Evolutionary conservation across 2,888 invertebrate genomes (phyloP).

Genomic region (Ypsolopha scabrella): DNA sequence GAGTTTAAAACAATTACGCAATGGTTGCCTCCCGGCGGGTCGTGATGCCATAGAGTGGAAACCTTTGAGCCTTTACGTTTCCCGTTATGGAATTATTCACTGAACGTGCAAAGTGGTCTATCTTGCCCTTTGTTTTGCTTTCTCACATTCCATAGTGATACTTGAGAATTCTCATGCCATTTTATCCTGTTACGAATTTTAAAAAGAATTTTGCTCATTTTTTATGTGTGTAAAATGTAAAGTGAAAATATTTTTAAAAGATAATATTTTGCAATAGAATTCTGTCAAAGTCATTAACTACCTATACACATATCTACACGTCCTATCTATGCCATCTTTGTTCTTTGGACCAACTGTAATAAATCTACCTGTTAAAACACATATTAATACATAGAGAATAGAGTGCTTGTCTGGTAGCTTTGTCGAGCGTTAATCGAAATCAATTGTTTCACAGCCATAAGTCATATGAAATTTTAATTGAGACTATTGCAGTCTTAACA

Average conservation of each 20-base stretch:
- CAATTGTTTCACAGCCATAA: conserved; percentile 61
- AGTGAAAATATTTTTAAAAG: no score
- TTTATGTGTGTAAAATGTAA: neutral
- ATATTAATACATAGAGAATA: conserved; percentile 9
- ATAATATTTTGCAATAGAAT: neutral
- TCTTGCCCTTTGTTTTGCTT: no score
- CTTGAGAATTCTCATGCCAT: no score
- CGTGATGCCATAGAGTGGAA: conserved; percentile 42
- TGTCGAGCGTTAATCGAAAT: conserved; percentile 59
- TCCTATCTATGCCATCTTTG: neutral
- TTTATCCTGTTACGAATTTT: no score
- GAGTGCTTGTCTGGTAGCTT: conserved; percentile 50
- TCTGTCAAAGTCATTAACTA: neutral
- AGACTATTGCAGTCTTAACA: conserved; percentile 38
- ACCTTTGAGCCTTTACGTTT: conserved; percentile 6
- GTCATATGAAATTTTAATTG: conserved; percentile 55
- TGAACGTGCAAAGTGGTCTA: no score
- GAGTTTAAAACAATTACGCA: conserved; percentile 70
- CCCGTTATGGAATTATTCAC: no score
- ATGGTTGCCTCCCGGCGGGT: conserved; percentile 51
- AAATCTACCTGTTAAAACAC: conserved; percentile 5
- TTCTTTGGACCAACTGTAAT: neutral
- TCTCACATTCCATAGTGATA: no score
- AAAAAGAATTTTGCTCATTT: no score
- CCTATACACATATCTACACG: neutral